phyloP scores from a whole-genome alignment of 2,888 invertebrate species.

The Ichneumoninae sp. region DNA sequence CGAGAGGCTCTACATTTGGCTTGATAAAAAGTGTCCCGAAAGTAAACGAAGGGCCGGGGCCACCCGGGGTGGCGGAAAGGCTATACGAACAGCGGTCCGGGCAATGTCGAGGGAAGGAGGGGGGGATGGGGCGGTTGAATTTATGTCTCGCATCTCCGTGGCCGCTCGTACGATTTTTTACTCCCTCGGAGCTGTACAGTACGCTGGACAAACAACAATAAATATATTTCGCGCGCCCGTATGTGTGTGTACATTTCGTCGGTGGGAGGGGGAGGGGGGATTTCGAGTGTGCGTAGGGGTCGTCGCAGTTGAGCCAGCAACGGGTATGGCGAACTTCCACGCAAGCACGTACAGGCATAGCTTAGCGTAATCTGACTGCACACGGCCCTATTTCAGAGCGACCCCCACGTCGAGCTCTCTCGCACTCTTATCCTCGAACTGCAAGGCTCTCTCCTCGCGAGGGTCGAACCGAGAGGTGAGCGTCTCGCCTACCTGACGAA shows the following conservation, averaged over 20 bases:
- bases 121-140: slow-evolving; percentile 72
- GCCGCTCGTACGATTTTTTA: slow-evolving; percentile 78
- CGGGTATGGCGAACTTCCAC: slow-evolving; percentile 78
- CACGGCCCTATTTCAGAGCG: slow-evolving; percentile 80
- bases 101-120: background rate
- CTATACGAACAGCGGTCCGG: slow-evolving; percentile 15
- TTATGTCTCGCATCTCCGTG: slow-evolving; percentile 78
- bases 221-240: slow-evolving; percentile 83
- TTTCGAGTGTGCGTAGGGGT: slow-evolving; percentile 69
- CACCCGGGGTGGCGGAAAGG: slow-evolving; percentile 48
- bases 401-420: slow-evolving; percentile 56
- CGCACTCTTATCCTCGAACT: slow-evolving; percentile 62
- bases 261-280: slow-evolving; percentile 42
- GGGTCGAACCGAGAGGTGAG: slow-evolving; percentile 47
- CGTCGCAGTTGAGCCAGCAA: slow-evolving; percentile 53
- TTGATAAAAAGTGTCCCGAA: slow-evolving; percentile 62
- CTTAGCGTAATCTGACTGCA: slow-evolving; percentile 84
- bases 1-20: slow-evolving; percentile 45
- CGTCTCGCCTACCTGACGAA: slow-evolving; percentile 79
- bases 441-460: slow-evolving; percentile 63
- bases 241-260: slow-evolving; percentile 54
- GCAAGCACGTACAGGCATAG: slow-evolving; percentile 84
- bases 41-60: slow-evolving; percentile 64
- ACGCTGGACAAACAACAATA: slow-evolving; percentile 84
- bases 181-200: slow-evolving; percentile 71